phyloP scores from a whole-genome alignment of 2,797 vertebrate species.

The Gambelia wislizenii region DNA sequence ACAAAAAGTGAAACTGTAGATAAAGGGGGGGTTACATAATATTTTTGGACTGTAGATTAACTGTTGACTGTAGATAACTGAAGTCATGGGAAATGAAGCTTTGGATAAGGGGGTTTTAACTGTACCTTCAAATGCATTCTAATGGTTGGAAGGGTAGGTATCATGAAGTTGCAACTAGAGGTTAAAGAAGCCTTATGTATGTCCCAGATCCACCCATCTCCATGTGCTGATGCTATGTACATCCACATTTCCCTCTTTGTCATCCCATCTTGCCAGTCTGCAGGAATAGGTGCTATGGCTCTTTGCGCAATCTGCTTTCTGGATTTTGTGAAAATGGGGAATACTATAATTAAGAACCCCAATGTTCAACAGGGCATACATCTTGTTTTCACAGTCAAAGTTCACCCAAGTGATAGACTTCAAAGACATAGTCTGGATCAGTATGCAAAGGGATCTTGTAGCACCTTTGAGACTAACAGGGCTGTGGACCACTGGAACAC shows the following conservation, averaged over 20 bases:
- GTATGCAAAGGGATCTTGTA: too few relatives aligned
- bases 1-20: too few relatives aligned
- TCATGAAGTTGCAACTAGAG: background rate
- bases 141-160: background rate
- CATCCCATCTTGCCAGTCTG: background rate
- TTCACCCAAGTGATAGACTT: background rate
- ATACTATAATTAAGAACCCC: background rate
- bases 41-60: too few relatives aligned
- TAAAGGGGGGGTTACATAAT: too few relatives aligned
- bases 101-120: too few relatives aligned
- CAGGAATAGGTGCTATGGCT: background rate
- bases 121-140: background rate
- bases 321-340: background rate
- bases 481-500: background rate
- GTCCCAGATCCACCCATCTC: background rate
- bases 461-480: too few relatives aligned
- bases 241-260: background rate
- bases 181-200: background rate
- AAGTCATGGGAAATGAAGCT: too few relatives aligned
- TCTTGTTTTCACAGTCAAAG: background rate
- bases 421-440: too few relatives aligned
- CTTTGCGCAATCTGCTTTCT: background rate
- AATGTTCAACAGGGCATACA: background rate
- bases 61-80: too few relatives aligned
- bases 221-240: background rate